Percentiles rank a stretch among this genome's conserved stretches.
These are phyloP conservation scores for Silvanus unidentatus DNA, from an alignment of 2,888 invertebrate genomes.

Conservation along the genomic window DNA sequence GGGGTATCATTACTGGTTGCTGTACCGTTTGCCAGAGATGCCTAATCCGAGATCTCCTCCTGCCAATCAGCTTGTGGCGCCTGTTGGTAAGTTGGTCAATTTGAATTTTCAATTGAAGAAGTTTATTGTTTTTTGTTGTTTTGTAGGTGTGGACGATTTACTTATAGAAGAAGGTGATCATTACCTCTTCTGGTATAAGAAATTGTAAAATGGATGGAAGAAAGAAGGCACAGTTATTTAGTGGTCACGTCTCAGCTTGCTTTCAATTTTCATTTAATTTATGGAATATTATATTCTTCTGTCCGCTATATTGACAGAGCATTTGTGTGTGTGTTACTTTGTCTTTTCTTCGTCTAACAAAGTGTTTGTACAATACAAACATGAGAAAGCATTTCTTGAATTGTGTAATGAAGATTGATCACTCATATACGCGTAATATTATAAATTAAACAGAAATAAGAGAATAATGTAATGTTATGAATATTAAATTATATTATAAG, in stretches of 20 bases:
- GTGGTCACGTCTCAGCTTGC: neutral
- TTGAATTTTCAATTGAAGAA: neutral
- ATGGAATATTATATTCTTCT: neutral
- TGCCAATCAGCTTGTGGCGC: constrained; percentile 80
- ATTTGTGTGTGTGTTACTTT: no score
- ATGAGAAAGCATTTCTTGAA: no score
- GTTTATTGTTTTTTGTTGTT: constrained; percentile 1
- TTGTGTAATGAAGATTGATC: no score
- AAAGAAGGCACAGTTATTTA: neutral
- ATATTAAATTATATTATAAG: no score
- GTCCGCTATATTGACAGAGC: no score
- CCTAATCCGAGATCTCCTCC: constrained; percentile 78
- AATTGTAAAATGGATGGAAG: constrained; percentile 61
- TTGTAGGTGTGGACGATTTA: constrained; percentile 76
- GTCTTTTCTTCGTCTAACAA: no score
- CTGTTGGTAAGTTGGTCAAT: constrained; percentile 64
- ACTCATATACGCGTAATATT: no score
- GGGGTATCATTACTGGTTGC: constrained; percentile 85
- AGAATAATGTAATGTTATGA: no score
- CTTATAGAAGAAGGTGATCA: constrained; percentile 83
- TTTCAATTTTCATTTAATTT: neutral
- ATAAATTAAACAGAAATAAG: no score
- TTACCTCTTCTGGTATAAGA: constrained; percentile 90
- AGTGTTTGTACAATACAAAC: no score
- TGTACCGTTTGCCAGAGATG: constrained; percentile 73